These are phyloP conservation scores for Leptosomus discolor DNA, from an alignment of 2,113 vertebrate species.

Conservation along the genomic window DNA sequence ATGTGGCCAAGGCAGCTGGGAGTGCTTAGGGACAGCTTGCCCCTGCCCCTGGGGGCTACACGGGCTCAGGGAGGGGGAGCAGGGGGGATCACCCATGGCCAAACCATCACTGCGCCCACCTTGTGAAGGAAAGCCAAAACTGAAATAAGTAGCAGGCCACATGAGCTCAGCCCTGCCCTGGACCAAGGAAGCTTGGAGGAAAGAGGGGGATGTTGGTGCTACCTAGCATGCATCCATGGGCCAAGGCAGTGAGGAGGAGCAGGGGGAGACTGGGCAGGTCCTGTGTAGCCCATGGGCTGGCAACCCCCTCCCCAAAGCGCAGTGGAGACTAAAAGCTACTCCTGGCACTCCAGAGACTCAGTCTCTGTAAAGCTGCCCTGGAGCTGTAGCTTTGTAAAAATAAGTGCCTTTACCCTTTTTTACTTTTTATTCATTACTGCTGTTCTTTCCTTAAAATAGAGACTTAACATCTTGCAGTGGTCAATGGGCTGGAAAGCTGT, in stretches of 20 bases:
- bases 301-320: fast-evolving
- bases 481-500: fast-evolving
- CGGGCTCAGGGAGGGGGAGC: fast-evolving
- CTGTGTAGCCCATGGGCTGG: fast-evolving
- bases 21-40: not conserved
- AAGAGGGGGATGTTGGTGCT: not conserved
- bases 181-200: not conserved
- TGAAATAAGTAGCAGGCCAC: not conserved
- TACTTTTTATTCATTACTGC: not conserved
- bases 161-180: not conserved
- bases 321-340: not conserved
- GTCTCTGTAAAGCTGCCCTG: not conserved
- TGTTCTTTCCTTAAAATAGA: not conserved
- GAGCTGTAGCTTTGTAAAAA: not conserved
- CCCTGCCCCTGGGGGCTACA: not conserved
- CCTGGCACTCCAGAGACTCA: not conserved
- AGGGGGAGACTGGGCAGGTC: fast-evolving
- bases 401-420: not conserved
- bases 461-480: not conserved
- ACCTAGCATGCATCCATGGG: fast-evolving
- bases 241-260: not conserved
- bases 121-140: not conserved
- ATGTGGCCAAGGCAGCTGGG: not conserved
- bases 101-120: not conserved
- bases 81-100: fast-evolving